These are phyloP conservation scores for Ellobius talpinus DNA, from an alignment of 2,113 vertebrate genomes.

Conservation along the genomic window DNA sequence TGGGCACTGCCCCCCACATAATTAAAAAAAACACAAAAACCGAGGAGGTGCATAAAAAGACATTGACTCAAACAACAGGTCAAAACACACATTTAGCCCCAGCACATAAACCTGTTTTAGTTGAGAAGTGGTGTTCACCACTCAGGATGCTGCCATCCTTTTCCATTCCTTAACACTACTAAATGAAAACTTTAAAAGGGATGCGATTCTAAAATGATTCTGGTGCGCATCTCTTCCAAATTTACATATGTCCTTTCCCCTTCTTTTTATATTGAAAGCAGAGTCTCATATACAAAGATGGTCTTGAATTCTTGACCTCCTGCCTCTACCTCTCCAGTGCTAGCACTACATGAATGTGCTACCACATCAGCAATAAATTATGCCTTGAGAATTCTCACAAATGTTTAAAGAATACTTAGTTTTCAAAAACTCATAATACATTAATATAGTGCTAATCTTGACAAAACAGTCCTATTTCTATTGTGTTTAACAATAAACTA, in stretches of 20 bases:
- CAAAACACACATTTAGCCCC: neutral
- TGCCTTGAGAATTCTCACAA: neutral
- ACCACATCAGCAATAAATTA: neutral
- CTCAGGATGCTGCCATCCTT: neutral
- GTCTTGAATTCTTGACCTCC: neutral
- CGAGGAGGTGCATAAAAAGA: neutral
- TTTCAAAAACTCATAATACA: neutral
- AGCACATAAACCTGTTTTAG: neutral
- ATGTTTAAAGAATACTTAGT: neutral
- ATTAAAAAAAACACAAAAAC: neutral
- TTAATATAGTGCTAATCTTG: neutral
- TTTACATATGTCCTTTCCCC: neutral
- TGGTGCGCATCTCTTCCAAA: neutral
- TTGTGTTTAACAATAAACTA: neutral
- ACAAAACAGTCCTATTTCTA: neutral
- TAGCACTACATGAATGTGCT: neutral
- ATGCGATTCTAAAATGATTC: neutral
- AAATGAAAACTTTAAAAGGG: neutral
- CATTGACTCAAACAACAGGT: neutral
- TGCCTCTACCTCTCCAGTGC: neutral
- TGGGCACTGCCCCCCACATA: neutral
- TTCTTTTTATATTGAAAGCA: neutral
- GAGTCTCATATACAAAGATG: neutral
- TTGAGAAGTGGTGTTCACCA: neutral
- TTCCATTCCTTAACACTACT: neutral